Conservation (phyloP, 1,140 invertebrate species). For the Pseudomyrmex cubaensis region DNA sequence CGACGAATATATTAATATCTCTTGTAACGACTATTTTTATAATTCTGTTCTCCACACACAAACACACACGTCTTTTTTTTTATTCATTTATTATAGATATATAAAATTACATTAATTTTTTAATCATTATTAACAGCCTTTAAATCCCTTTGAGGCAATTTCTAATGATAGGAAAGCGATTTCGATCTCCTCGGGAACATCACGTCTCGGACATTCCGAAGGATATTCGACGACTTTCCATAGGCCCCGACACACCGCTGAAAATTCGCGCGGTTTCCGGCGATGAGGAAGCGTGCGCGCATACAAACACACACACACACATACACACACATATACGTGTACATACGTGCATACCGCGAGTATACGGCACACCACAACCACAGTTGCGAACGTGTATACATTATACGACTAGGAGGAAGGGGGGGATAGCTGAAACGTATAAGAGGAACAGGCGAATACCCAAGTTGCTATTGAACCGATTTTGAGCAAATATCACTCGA, state of each 20-base stretch:
- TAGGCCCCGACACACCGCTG: slow-evolving; percentile 25
- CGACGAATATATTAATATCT: neutral
- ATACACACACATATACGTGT: neutral
- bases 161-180: slow-evolving; percentile 36
- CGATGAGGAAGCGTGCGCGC: slow-evolving; percentile 33
- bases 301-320: neutral
- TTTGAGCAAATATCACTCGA: slow-evolving; percentile 85
- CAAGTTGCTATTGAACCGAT: slow-evolving; percentile 86
- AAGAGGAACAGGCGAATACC: slow-evolving; percentile 84
- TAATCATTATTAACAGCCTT: no score
- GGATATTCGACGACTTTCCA: slow-evolving; percentile 33
- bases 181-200: slow-evolving; percentile 1
- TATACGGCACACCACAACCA: neutral
- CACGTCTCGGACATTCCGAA: neutral
- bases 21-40: neutral
- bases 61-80: no score
- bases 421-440: slow-evolving; percentile 75
- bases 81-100: no score
- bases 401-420: slow-evolving; percentile 47
- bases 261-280: slow-evolving; percentile 47
- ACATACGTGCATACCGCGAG: neutral
- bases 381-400: slow-evolving; percentile 42
- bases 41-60: neutral
- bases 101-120: no score
- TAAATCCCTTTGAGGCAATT: slow-evolving; percentile 3